Conservation (phyloP, 2,113 vertebrate species). For the Anguilla japonica region DNA sequence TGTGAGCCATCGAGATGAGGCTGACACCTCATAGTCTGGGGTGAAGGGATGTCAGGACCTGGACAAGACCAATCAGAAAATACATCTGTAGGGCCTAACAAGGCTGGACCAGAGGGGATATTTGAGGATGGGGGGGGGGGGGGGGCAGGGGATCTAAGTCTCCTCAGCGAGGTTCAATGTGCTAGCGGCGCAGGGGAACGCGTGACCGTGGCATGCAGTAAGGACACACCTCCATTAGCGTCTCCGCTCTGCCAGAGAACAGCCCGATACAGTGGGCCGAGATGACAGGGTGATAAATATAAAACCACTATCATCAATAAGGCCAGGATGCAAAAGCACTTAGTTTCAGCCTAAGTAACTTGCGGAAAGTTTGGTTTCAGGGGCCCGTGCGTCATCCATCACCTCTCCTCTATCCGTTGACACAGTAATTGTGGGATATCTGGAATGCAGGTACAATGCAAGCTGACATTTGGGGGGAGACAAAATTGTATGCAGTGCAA, state of each 20-base stretch:
- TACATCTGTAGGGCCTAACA: slow-evolving; percentile 60
- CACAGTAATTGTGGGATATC: slow-evolving; percentile 86
- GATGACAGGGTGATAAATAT: slow-evolving; percentile 87
- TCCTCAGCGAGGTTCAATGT: background rate
- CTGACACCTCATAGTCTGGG: slow-evolving; percentile 60
- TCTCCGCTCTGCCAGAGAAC: slow-evolving; percentile 75
- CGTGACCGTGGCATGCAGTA: slow-evolving; percentile 70
- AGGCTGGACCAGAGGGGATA: slow-evolving; percentile 35
- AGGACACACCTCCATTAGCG: slow-evolving; percentile 85
- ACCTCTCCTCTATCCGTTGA: slow-evolving; percentile 78
- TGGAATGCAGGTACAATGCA: slow-evolving; percentile 76
- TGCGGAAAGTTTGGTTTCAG: slow-evolving; percentile 81
- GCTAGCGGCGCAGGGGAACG: slow-evolving; percentile 57
- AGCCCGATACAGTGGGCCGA: slow-evolving; percentile 77
- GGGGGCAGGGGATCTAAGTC: background rate
- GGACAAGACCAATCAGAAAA: slow-evolving; percentile 65
- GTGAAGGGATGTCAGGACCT: slow-evolving; percentile 63
- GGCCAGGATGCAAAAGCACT: slow-evolving; percentile 85
- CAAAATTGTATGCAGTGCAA: slow-evolving; percentile 39
- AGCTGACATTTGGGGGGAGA: slow-evolving; percentile 77
- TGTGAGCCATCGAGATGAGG: slow-evolving; percentile 74
- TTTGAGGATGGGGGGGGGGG: background rate
- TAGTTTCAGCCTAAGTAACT: slow-evolving; percentile 85
- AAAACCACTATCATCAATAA: slow-evolving; percentile 84
- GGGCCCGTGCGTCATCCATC: slow-evolving; percentile 78